Conservation (phyloP, 2,888 invertebrate species). For the Athalia cordata region DNA sequence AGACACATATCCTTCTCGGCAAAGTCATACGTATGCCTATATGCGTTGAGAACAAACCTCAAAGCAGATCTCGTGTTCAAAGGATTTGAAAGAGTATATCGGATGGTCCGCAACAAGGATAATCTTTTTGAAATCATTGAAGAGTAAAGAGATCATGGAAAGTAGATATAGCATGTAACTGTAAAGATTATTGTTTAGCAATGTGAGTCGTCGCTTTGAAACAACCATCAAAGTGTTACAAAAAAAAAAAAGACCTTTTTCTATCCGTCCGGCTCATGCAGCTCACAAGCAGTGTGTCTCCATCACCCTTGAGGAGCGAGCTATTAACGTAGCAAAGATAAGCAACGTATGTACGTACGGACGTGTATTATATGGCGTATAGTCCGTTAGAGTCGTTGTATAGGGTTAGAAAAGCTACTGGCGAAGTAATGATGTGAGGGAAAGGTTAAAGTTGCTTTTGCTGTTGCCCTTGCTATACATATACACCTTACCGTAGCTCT, state of each 20-base stretch:
- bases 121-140: too few species aligned
- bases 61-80: too few species aligned
- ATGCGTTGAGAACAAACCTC: too few species aligned
- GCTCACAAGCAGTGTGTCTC: neutral
- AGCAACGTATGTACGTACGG: slow-evolving; percentile 6
- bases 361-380: slow-evolving; percentile 11
- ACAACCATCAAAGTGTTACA: neutral
- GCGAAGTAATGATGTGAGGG: slow-evolving; percentile 40
- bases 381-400: neutral
- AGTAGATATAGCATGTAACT: neutral
- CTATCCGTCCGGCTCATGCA: neutral
- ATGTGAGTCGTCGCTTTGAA: neutral
- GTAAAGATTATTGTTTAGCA: neutral
- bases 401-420: slow-evolving; percentile 7
- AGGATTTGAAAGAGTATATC: too few species aligned
- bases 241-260: slow-evolving; percentile 1
- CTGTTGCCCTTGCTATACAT: neutral
- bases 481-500: slow-evolving; percentile 7
- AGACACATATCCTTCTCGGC: too few species aligned
- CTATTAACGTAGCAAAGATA: slow-evolving; percentile 37
- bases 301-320: slow-evolving; percentile 18
- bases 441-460: slow-evolving; percentile 39
- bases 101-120: too few species aligned
- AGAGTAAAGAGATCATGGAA: neutral
- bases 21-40: too few species aligned